A percentile compares a stretch with the other conserved stretches of the same genome.
Conservation (phyloP, 2,888 invertebrate genomes). For the Cosmorhoe ocellata region DNA sequence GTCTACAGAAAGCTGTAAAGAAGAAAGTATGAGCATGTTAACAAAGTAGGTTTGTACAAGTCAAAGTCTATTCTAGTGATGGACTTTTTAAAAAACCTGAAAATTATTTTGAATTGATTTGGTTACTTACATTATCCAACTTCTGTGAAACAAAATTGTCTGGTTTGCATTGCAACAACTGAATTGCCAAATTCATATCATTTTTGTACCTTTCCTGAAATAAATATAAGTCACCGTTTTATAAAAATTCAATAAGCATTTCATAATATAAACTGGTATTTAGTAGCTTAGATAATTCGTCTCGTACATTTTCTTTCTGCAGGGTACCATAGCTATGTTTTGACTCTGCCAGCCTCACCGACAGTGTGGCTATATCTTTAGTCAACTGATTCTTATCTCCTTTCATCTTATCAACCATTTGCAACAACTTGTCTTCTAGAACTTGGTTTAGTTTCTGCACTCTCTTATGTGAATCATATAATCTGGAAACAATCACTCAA, state of each 20-base stretch:
- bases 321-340: conserved; percentile 92
- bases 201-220: conserved; percentile 94
- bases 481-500: conserved; percentile 71
- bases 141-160: conserved; percentile 96
- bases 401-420: conserved; percentile 95
- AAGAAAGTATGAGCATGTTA: not conserved
- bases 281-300: no score
- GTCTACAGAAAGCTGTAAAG: conserved; percentile 91
- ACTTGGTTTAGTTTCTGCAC: conserved; percentile 97
- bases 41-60: no score
- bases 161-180: conserved; percentile 96
- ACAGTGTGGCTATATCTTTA: conserved; percentile 92
- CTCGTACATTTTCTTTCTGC: conserved; percentile 90
- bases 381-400: conserved; percentile 93
- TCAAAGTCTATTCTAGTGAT: no score
- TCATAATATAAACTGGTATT: not conserved
- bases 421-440: conserved; percentile 95
- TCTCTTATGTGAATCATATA: conserved; percentile 96
- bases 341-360: conserved; percentile 91
- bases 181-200: conserved; percentile 96
- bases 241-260: not conserved
- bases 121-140: conserved; percentile 90
- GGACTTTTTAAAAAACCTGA: no score
- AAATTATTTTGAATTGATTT: no score
- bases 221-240: not conserved